phyloP scores from a whole-genome alignment of 2,113 vertebrate genomes.

The Prinia subflava region DNA sequence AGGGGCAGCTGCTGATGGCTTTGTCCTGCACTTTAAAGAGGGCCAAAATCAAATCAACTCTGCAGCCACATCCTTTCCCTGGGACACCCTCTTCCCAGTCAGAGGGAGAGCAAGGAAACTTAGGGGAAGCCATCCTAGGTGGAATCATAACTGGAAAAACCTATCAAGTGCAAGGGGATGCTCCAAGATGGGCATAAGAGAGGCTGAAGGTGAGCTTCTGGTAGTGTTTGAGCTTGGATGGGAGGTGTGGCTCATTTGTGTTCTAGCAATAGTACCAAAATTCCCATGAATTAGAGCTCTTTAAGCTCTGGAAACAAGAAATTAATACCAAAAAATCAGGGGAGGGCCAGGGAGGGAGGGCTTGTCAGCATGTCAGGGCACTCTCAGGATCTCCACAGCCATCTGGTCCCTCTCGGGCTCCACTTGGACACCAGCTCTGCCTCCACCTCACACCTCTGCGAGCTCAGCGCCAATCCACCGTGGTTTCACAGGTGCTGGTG shows the following conservation, averaged over 20 bases:
- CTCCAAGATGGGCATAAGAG: background rate
- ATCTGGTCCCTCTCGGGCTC: background rate
- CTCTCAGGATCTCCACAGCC: background rate
- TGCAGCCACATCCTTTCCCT: background rate
- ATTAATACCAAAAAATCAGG: background rate
- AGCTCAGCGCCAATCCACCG: background rate
- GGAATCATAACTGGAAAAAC: background rate
- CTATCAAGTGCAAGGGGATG: background rate
- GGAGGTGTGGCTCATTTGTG: background rate
- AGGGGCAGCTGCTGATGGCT: background rate
- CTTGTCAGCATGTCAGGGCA: background rate
- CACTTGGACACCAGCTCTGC: background rate
- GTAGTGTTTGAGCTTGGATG: background rate
- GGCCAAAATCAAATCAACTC: background rate
- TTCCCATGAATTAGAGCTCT: background rate
- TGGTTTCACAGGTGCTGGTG: background rate
- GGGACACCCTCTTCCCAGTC: rapidly evolving
- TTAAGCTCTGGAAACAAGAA: background rate
- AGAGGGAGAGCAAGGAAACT: background rate
- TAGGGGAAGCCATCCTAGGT: background rate
- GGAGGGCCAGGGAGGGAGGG: background rate
- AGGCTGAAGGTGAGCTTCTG: background rate
- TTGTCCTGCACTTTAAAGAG: background rate
- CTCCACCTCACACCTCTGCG: rapidly evolving
- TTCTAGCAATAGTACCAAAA: background rate